These are phyloP conservation scores for Melanotaenia trifasciata DNA, from an alignment of 2,797 vertebrate species.

Conservation along the genomic window DNA sequence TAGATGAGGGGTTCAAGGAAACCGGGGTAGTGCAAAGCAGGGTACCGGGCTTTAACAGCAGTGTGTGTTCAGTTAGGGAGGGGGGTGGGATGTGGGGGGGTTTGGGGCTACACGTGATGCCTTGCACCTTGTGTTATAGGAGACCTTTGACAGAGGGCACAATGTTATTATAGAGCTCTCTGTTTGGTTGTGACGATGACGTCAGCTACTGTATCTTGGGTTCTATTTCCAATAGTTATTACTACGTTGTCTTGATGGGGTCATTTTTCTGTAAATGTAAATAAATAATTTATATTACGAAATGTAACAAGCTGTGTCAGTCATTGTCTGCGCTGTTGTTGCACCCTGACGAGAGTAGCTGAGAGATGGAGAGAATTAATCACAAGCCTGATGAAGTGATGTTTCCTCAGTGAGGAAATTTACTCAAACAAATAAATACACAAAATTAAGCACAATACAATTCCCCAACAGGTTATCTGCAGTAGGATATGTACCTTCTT, in stretches of 20 bases:
- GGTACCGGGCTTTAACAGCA: slow-evolving; percentile 67
- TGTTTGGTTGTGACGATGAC: slow-evolving; percentile 91
- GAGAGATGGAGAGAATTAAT: no score
- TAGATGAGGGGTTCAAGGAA: slow-evolving; percentile 70
- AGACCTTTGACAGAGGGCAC: slow-evolving; percentile 97
- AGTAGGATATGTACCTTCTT: no score
- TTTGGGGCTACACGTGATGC: slow-evolving; percentile 95
- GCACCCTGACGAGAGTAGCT: no score
- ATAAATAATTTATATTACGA: slow-evolving; percentile 99
- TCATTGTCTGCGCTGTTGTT: slow-evolving; percentile 23
- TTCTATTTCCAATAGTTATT: slow-evolving; percentile 99
- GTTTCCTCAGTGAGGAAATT: no score
- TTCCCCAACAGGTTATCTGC: no score
- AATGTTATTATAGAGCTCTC: slow-evolving; percentile 92
- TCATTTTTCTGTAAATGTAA: slow-evolving; percentile 99
- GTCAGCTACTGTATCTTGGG: slow-evolving; percentile 88
- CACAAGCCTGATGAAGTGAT: no score
- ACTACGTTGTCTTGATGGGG: slow-evolving; percentile 98
- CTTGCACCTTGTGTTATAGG: slow-evolving; percentile 99
- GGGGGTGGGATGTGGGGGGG: slow-evolving; percentile 56
- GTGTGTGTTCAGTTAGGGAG: slow-evolving; percentile 47
- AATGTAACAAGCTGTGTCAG: slow-evolving; percentile 64
- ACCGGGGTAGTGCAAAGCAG: slow-evolving; percentile 72
- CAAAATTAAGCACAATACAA: no score
- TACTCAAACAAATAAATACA: no score